A percentile compares a stretch with the other conserved stretches of the same genome.
These are phyloP conservation scores for Micromesistius poutassou DNA, from an alignment of 2,797 vertebrate genomes.

Conservation along the genomic window DNA sequence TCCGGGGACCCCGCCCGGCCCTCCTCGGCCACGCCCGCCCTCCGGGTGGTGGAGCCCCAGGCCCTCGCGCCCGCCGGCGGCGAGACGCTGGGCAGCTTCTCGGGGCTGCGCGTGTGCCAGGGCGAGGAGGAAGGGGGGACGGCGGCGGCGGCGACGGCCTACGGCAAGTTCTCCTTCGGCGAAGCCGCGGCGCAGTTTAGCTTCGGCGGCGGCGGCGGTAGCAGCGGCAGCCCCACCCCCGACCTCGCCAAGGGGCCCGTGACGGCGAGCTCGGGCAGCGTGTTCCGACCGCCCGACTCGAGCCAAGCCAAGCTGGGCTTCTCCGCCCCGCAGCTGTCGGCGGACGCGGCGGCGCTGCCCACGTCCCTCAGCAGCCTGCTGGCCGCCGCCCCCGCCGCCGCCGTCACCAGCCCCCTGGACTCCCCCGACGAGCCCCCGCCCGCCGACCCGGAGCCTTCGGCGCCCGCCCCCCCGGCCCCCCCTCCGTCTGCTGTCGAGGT, in stretches of 20 bases:
- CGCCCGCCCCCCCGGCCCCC: background rate
- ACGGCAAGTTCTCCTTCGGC: constrained; percentile 41
- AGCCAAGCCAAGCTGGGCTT: constrained; percentile 69
- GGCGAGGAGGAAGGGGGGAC: constrained; percentile 83
- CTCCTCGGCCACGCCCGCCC: constrained; percentile 35
- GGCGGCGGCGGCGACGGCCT: constrained; percentile 60
- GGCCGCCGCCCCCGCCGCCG: constrained; percentile 38
- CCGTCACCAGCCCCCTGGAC: constrained; percentile 36
- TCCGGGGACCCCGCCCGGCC: constrained; percentile 58
- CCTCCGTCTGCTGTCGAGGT: constrained; percentile 29
- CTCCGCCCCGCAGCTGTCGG: constrained; percentile 62
- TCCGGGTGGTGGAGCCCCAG: constrained; percentile 64
- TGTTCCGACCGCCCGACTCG: constrained; percentile 71
- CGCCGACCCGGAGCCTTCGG: background rate
- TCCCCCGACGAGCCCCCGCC: constrained; percentile 51
- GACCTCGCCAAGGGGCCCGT: constrained; percentile 44
- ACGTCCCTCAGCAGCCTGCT: constrained; percentile 79
- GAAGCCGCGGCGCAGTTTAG: constrained; percentile 66
- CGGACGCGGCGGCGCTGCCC: constrained; percentile 25
- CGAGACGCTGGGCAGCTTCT: constrained; percentile 93
- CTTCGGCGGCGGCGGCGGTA: constrained; percentile 60
- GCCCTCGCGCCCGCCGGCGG: constrained; percentile 70
- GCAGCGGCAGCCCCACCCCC: constrained; percentile 44
- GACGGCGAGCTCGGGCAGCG: constrained; percentile 47
- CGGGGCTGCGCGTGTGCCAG: constrained; percentile 85